Evolutionary conservation across 2,888 invertebrate species (phyloP).

Genomic region (Marronus borbonicus): DNA sequence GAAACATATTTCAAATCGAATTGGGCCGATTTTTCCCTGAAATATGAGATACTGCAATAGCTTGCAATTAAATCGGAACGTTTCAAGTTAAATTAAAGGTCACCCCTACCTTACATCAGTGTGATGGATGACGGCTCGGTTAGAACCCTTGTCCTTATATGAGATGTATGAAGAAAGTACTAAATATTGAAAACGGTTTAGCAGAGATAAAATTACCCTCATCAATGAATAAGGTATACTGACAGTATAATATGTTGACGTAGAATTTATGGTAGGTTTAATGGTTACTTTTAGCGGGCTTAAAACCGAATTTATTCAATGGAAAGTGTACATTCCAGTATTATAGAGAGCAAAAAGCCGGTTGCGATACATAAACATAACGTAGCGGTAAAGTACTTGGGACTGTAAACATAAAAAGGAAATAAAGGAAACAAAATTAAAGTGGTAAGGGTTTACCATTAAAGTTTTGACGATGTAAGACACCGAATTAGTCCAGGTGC

Average conservation of each 20-base stretch:
- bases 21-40: too few relatives aligned
- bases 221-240: constrained; percentile 28
- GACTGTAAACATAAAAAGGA: too few relatives aligned
- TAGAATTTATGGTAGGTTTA: not conserved
- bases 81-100: constrained; percentile 27
- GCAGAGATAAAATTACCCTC: constrained; percentile 37
- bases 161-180: constrained; percentile 38
- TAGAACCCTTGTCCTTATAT: constrained; percentile 38
- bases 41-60: not conserved
- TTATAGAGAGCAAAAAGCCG: too few relatives aligned
- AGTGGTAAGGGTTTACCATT: too few relatives aligned
- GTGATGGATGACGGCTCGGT: constrained; percentile 32
- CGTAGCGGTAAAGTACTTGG: too few relatives aligned
- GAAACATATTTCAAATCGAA: too few relatives aligned
- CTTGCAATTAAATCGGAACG: constrained; percentile 21
- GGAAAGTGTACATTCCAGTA: too few relatives aligned
- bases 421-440: too few relatives aligned
- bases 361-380: too few relatives aligned
- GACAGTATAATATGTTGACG: not conserved
- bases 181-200: constrained; percentile 36
- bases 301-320: too few relatives aligned
- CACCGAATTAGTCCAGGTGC: too few relatives aligned
- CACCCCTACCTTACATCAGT: not conserved
- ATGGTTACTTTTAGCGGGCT: not conserved
- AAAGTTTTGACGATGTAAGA: too few relatives aligned